These are phyloP conservation scores for Sarcoramphus papa DNA, from an alignment of 2,797 vertebrate species.

Conservation along the genomic window DNA sequence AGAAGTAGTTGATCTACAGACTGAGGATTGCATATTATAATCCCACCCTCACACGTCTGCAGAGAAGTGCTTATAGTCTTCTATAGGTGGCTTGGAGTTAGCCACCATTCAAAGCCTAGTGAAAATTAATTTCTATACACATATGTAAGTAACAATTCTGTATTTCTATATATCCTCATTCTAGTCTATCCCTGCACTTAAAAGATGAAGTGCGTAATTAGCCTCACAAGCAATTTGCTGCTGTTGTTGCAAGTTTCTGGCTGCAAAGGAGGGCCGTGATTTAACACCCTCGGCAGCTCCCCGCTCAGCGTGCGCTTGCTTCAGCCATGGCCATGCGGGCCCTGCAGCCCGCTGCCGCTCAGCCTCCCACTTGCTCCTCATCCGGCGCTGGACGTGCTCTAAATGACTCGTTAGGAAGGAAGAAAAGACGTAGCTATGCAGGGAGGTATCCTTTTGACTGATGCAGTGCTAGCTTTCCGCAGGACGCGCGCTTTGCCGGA, in stretches of 20 bases:
- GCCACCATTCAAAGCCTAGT: neutral
- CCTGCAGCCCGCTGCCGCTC: neutral
- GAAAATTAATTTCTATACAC: neutral
- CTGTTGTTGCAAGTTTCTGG: neutral
- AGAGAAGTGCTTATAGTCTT: neutral
- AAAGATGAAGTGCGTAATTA: neutral
- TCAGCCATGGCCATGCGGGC: accelerated
- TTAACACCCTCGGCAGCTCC: neutral
- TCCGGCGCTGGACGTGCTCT: accelerated
- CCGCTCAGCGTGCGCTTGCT: neutral
- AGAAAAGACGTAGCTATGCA: accelerated
- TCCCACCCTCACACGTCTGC: neutral
- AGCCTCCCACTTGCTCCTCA: neutral
- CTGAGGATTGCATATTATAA: neutral
- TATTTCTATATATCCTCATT: neutral
- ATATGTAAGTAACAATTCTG: accelerated
- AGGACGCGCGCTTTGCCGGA: neutral
- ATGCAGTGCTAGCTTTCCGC: accelerated
- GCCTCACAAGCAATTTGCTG: neutral
- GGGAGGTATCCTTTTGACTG: accelerated
- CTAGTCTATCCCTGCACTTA: neutral
- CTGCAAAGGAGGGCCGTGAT: neutral
- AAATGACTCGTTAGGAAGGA: neutral
- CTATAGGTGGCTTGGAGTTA: neutral
- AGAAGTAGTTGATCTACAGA: neutral